Conservation (phyloP, 2,888 invertebrate species). For the Coleophora flavipennella region DNA sequence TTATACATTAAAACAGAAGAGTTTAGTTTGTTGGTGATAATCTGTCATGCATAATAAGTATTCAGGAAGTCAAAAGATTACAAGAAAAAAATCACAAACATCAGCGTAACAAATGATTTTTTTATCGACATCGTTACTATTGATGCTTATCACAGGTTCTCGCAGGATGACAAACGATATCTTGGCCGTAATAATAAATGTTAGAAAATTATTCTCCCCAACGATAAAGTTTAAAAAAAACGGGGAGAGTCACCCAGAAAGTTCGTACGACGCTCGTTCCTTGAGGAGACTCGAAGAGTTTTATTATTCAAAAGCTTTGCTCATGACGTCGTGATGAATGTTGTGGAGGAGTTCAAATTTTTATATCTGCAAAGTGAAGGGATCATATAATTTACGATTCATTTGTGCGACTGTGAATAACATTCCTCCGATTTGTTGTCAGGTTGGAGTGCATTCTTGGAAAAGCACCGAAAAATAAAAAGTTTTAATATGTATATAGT, state of each 20-base stretch:
- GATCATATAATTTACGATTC: slow-evolving; percentile 41
- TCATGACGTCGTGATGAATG: slow-evolving; percentile 63
- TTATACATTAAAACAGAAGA: too few relatives aligned
- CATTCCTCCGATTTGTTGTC: slow-evolving; percentile 31
- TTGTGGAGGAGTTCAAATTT: slow-evolving; percentile 57
- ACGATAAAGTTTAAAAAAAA: slow-evolving; percentile 28
- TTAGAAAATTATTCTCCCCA: slow-evolving; percentile 29
- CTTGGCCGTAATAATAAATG: slow-evolving; percentile 36
- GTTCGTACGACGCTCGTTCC: background rate
- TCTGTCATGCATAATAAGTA: too few relatives aligned
- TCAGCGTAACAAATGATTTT: too few relatives aligned
- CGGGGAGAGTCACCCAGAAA: background rate
- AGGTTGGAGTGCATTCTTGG: slow-evolving; percentile 5
- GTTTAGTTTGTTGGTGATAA: too few relatives aligned
- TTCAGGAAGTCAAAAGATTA: too few relatives aligned
- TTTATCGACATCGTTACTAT: too few relatives aligned
- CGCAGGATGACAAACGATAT: slow-evolving; percentile 12
- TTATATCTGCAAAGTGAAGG: slow-evolving; percentile 47
- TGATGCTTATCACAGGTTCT: too few relatives aligned
- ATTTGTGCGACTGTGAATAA: slow-evolving; percentile 25
- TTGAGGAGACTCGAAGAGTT: slow-evolving; percentile 26
- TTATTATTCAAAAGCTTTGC: slow-evolving; percentile 64
- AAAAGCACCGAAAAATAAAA: too few relatives aligned
- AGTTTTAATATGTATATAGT: too few relatives aligned
- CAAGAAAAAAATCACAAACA: too few relatives aligned